Percentiles rank a stretch among this genome's conserved stretches.
These are phyloP conservation scores for Helostoma temminkii DNA, from an alignment of 2,797 vertebrate species.

Conservation along the genomic window DNA sequence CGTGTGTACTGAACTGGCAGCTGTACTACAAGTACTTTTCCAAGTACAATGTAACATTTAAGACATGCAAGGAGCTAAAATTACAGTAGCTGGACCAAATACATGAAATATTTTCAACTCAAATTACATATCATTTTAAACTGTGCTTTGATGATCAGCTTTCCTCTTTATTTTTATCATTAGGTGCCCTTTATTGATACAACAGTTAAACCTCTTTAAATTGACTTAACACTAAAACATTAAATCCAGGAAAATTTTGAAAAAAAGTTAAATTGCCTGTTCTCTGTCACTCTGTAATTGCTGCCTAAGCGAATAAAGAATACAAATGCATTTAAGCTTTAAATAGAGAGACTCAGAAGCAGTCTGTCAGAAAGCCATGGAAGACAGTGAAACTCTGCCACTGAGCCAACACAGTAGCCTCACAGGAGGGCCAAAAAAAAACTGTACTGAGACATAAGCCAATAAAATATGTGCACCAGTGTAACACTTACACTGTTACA, in stretches of 20 bases:
- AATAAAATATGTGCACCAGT: slow-evolving; percentile 20
- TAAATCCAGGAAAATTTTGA: background rate
- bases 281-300: background rate
- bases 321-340: slow-evolving; percentile 16
- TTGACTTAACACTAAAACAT: background rate
- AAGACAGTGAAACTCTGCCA: slow-evolving; percentile 16
- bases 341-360: slow-evolving; percentile 24
- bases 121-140: background rate
- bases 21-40: background rate
- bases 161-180: background rate
- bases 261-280: background rate
- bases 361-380: slow-evolving; percentile 29
- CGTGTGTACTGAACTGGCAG: background rate
- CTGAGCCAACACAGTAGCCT: slow-evolving; percentile 18
- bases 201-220: background rate
- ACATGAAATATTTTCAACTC: background rate
- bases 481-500: slow-evolving; percentile 10
- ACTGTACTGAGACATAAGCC: slow-evolving; percentile 34
- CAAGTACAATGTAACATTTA: background rate
- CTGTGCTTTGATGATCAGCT: background rate
- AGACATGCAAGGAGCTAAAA: background rate
- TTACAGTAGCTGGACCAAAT: background rate
- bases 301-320: slow-evolving; percentile 3
- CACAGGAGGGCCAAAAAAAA: slow-evolving; percentile 8
- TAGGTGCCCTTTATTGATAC: background rate